These are phyloP conservation scores for Pantala flavescens DNA, from an alignment of 1,140 invertebrate species.

Conservation along the genomic window DNA sequence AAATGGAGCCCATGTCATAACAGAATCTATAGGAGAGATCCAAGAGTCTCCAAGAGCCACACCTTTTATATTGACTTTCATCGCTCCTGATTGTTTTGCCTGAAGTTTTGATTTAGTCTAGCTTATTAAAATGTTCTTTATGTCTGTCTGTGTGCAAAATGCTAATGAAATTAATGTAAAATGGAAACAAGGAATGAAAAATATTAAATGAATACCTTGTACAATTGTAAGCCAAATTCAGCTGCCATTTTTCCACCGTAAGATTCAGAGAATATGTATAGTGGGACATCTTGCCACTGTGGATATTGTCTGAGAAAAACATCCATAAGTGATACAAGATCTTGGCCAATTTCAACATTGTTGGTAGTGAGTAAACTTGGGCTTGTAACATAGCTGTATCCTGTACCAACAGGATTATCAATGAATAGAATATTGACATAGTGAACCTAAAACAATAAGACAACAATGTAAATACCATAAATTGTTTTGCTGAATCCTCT, in stretches of 20 bases:
- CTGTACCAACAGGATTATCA: conserved; percentile 82
- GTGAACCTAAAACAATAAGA: conserved; percentile 44
- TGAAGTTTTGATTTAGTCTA: conserved; percentile 33
- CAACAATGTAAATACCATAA: no score
- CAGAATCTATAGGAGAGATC: conserved; percentile 74
- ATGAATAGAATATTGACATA: conserved; percentile 73
- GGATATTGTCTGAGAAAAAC: conserved; percentile 50
- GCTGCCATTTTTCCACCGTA: conserved; percentile 86
- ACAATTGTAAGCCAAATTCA: conserved; percentile 54
- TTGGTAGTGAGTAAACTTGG: conserved; percentile 43
- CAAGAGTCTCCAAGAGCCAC: conserved; percentile 74
- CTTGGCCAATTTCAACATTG: conserved; percentile 63
- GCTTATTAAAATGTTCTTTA: not conserved
- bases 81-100: conserved; percentile 49
- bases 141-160: not conserved
- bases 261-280: conserved; percentile 75
- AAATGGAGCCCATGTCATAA: conserved; percentile 66
- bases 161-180: no score
- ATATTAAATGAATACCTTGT: conserved; percentile 40
- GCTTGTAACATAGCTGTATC: conserved; percentile 70
- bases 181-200: not conserved
- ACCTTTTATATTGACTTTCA: conserved; percentile 61
- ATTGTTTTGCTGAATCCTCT: no score
- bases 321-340: conserved; percentile 60
- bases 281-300: conserved; percentile 54